Conservation (phyloP, 2,888 invertebrate genomes). For the Theretra japonica region DNA sequence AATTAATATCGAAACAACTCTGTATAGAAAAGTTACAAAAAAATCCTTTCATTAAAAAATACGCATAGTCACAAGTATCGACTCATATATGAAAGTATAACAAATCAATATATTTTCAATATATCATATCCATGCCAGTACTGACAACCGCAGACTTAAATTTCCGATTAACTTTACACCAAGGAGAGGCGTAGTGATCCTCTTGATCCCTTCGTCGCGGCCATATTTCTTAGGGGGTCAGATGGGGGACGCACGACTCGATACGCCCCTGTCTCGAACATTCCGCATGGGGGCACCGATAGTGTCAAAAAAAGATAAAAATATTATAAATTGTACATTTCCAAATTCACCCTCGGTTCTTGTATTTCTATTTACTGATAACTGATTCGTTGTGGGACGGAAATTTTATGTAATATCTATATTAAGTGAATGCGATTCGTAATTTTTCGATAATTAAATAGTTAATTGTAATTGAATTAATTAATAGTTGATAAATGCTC, state of each 20-base stretch:
- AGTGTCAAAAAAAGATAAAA: constrained; percentile 85
- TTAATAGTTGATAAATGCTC: too few species aligned
- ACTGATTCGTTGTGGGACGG: background rate
- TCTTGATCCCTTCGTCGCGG: constrained; percentile 48
- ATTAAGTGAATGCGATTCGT: too few species aligned
- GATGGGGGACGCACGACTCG: constrained; percentile 73
- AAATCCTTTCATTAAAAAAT: too few species aligned
- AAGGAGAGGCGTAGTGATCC: constrained; percentile 32
- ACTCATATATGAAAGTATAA: background rate
- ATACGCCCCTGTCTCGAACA: constrained; percentile 78
- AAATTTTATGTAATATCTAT: background rate
- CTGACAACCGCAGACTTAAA: constrained; percentile 33
- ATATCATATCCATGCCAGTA: background rate
- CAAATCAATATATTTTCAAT: too few species aligned
- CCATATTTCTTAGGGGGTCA: constrained; percentile 75
- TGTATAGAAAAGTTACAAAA: too few species aligned
- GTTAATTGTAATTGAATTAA: too few species aligned
- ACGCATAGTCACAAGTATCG: background rate
- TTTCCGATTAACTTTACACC: constrained; percentile 49
- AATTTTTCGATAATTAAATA: too few species aligned
- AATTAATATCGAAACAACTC: too few species aligned
- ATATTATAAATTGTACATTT: constrained; percentile 79
- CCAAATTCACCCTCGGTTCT: constrained; percentile 34
- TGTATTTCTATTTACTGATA: constrained; percentile 27
- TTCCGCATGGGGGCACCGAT: constrained; percentile 75